Percentiles rank a stretch among this genome's conserved stretches.
phyloP scores from a whole-genome alignment of 2,888 invertebrate genomes.

The Lithophane semibrunnea region DNA sequence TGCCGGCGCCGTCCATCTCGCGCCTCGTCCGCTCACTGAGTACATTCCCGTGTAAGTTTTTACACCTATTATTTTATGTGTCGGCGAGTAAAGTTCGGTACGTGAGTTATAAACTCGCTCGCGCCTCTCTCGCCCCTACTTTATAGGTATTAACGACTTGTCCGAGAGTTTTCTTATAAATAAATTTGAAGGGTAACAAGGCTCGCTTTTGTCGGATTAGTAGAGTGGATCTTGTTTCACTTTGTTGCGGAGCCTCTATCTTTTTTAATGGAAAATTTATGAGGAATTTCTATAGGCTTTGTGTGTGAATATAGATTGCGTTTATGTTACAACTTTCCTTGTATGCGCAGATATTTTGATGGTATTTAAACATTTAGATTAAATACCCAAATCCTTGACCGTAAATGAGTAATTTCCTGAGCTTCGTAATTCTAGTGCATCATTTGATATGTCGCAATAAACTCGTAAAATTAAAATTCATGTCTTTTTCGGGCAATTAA shows the following conservation, averaged over 20 bases:
- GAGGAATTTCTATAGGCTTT: conserved; percentile 74
- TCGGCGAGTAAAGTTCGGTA: conserved; percentile 91
- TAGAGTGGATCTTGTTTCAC: conserved; percentile 91
- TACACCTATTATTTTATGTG: conserved; percentile 91
- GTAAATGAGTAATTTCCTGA: conserved; percentile 6
- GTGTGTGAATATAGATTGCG: conserved; percentile 69
- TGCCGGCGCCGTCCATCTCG: conserved; percentile 85
- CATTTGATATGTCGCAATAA: conserved; percentile 14
- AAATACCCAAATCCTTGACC: not conserved
- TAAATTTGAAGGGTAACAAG: conserved; percentile 91
- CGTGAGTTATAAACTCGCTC: conserved; percentile 91
- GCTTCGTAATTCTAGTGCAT: not conserved
- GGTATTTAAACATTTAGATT: conserved; percentile 5
- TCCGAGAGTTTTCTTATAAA: conserved; percentile 91
- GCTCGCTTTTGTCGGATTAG: conserved; percentile 91
- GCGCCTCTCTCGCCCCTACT: conserved; percentile 91
- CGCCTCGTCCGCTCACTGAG: conserved; percentile 88
- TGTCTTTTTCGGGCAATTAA: conserved; percentile 25
- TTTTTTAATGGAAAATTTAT: conserved; percentile 86
- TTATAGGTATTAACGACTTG: conserved; percentile 91
- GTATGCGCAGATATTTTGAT: conserved; percentile 4
- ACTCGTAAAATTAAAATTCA: conserved; percentile 32
- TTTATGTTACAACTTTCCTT: conserved; percentile 35
- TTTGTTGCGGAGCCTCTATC: conserved; percentile 88
- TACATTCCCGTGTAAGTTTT: conserved; percentile 91